Evolutionary conservation across 2,113 vertebrate species (phyloP).

Genomic region (Apteryx mantelli): DNA sequence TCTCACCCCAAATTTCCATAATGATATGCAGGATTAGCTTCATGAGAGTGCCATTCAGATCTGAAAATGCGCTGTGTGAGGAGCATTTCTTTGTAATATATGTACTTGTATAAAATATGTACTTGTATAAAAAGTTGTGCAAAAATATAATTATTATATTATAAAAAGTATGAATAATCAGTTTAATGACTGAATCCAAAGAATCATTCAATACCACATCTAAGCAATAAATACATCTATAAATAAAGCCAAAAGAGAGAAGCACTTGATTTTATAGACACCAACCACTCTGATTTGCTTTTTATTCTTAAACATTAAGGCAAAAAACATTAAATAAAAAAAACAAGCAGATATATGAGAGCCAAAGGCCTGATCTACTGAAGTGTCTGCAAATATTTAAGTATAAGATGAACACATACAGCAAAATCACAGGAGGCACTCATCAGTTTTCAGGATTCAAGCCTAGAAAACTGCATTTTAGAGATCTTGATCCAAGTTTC

Average conservation of each 20-base stretch:
- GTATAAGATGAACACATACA: not conserved
- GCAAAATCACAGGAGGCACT: not conserved
- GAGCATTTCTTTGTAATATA: not conserved
- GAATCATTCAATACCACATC: not conserved
- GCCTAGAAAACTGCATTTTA: not conserved
- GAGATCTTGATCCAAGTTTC: not conserved
- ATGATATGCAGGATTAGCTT: not conserved
- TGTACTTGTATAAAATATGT: too few relatives aligned
- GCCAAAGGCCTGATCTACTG: not conserved
- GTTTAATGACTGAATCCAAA: not conserved
- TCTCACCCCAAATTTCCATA: not conserved
- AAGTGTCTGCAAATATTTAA: not conserved
- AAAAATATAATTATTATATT: not conserved
- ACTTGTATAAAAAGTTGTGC: not conserved
- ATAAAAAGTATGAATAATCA: not conserved
- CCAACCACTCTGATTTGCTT: not conserved
- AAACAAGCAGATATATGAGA: not conserved
- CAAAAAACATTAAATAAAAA: not conserved
- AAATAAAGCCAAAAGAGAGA: not conserved
- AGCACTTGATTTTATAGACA: not conserved
- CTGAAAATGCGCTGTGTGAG: accelerated
- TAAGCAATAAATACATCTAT: not conserved
- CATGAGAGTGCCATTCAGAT: not conserved
- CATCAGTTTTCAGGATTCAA: not conserved
- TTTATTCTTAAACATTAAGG: not conserved